Evolutionary conservation across 2,888 invertebrate genomes (phyloP).

Genomic region (Entomobrya multifasciata): DNA sequence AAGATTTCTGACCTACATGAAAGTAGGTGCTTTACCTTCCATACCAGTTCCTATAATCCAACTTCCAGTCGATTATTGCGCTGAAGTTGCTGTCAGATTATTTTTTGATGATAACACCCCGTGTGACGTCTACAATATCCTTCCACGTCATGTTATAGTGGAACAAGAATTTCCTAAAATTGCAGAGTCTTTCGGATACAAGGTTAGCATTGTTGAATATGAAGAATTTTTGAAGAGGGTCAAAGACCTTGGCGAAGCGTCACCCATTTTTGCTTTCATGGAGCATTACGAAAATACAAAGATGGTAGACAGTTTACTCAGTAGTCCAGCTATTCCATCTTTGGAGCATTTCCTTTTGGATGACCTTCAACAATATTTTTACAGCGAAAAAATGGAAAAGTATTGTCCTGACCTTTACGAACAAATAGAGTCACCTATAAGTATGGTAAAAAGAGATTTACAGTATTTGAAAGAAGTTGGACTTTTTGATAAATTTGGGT

Average conservation of each 20-base stretch:
- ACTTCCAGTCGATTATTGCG: slow-evolving; percentile 69
- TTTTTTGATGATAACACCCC: slow-evolving; percentile 64
- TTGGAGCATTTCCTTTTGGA: background rate
- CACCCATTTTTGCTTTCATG: slow-evolving; percentile 36
- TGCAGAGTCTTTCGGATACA: slow-evolving; percentile 47
- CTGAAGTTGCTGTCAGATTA: slow-evolving; percentile 51
- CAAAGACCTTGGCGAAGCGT: slow-evolving; percentile 28
- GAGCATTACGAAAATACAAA: slow-evolving; percentile 51
- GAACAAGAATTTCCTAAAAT: slow-evolving; percentile 47
- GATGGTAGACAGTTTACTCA: background rate
- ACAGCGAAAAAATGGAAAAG: slow-evolving; percentile 33
- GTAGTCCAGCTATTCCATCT: slow-evolving; percentile 3
- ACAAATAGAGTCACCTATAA: slow-evolving; percentile 23
- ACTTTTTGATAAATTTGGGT: slow-evolving; percentile 48
- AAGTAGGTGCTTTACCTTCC: slow-evolving; percentile 49
- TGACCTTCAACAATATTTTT: slow-evolving; percentile 33
- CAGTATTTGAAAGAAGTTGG: slow-evolving; percentile 53
- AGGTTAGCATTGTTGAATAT: slow-evolving; percentile 44
- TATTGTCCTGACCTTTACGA: slow-evolving; percentile 30
- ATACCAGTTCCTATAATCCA: slow-evolving; percentile 42
- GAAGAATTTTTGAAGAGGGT: slow-evolving; percentile 25
- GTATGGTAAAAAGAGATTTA: slow-evolving; percentile 52
- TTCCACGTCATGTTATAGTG: slow-evolving; percentile 21
- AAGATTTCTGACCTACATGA: slow-evolving; percentile 65
- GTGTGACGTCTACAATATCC: slow-evolving; percentile 72